Conservation (phyloP, 2,888 invertebrate species). For the Diadegma fenestrale region DNA sequence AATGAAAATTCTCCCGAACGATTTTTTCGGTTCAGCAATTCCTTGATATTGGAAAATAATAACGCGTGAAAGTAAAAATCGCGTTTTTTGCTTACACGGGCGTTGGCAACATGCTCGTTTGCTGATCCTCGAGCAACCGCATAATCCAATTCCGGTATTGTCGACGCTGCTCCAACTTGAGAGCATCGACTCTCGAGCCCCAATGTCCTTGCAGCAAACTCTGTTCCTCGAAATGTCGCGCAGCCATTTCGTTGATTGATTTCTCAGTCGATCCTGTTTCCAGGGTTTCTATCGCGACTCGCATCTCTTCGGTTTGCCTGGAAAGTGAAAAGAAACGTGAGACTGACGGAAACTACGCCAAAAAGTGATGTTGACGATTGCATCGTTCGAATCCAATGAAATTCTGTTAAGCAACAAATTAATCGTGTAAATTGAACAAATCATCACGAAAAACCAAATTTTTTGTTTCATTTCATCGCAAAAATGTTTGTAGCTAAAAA, state of each 20-base stretch:
- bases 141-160: constrained; percentile 96
- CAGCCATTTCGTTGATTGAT: constrained; percentile 94
- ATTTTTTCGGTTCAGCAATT: not conserved
- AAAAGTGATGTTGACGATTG: too few relatives aligned
- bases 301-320: constrained; percentile 96
- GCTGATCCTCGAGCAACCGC: constrained; percentile 90
- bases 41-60: not conserved
- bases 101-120: constrained; percentile 87
- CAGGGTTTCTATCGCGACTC: constrained; percentile 91
- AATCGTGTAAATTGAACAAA: too few relatives aligned
- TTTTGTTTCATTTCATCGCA: too few relatives aligned
- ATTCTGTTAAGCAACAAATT: too few relatives aligned
- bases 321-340: constrained; percentile 59
- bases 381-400: too few relatives aligned
- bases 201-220: constrained; percentile 94
- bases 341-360: too few relatives aligned
- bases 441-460: too few relatives aligned
- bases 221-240: constrained; percentile 93
- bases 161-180: constrained; percentile 93
- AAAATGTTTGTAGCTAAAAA: too few relatives aligned
- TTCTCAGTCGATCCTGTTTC: constrained; percentile 92
- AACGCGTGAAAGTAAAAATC: not conserved
- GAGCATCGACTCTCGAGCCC: constrained; percentile 93
- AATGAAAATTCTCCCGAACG: not conserved
- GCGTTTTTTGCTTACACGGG: constrained; percentile 84